Evolutionary conservation across 2,888 invertebrate species (phyloP), one percentile per base, ranked within the genome.

Genomic region (Agrotis exclamationis): DNA sequence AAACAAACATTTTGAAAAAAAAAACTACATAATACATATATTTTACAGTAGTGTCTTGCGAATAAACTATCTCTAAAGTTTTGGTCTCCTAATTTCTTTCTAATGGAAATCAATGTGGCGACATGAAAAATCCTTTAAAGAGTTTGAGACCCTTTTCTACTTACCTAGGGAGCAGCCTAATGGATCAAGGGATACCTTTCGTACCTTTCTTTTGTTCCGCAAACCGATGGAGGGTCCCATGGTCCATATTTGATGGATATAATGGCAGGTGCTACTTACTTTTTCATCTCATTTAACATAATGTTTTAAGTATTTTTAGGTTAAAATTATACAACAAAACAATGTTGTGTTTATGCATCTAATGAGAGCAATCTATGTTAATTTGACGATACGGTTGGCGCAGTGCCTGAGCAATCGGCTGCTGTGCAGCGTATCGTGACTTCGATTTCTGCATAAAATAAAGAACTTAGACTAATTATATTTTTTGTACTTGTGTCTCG

Each of bases 101-200:
- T 59, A 63, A 51, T 66, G 65, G 22, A 62, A 68, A 74, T 65
- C 24, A 65, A 63, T 65, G 28, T 54, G n/a, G 16, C 11, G 51
- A 51, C 56, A 50, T 50, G 28, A 56, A 66, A 70, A 60, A 63
- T 60, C 50, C 57, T 62, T 76, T 81, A 47, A 64, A 63, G 45
- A 33, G 16, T 58, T 45, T 54, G 53, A 54, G 28, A 78, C 63
- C 70, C 64, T 80, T 73, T 70, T 66, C 22, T 60, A 66, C 45
- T 44, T 60, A 62, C 44, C 53, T 67, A 65, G 54, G n/a, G 64
- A 74, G 53, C 53, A 59, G 50, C 58, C 56, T 78, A 81, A 81
- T 84, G 70, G 74, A 74, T 70, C 62, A 65, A 58, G 51, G 47
- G 28, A 66, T 67, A 72, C 74, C 57, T 64, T 71, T 24, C 6